phyloP scores from a whole-genome alignment of 1,140 invertebrate species.

The Micrasema minimum region DNA sequence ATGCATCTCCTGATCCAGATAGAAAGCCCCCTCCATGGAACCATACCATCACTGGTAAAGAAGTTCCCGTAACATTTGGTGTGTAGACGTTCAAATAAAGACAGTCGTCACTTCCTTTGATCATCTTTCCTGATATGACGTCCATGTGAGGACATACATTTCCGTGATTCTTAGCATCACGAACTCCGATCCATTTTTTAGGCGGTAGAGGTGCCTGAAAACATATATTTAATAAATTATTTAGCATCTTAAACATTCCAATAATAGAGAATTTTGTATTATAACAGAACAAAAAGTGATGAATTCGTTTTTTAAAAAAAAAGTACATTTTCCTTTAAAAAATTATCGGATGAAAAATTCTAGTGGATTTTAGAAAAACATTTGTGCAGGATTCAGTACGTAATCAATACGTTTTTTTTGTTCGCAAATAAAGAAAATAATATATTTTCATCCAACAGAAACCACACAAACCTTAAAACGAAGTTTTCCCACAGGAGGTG shows the following conservation, averaged over 20 bases:
- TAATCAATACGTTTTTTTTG: too few relatives aligned
- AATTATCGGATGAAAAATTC: too few relatives aligned
- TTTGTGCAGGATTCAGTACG: too few relatives aligned
- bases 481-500: constrained; percentile 43
- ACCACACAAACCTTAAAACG: constrained; percentile 45
- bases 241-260: too few relatives aligned
- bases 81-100: constrained; percentile 68
- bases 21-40: constrained; percentile 73
- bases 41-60: constrained; percentile 65
- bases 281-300: too few relatives aligned
- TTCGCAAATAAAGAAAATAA: too few relatives aligned
- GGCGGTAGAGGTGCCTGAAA: constrained; percentile 66
- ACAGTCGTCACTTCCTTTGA: constrained; percentile 67
- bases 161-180: constrained; percentile 66
- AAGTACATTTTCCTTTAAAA: too few relatives aligned
- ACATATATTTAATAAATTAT: background rate
- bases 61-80: constrained; percentile 43
- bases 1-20: constrained; percentile 59
- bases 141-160: constrained; percentile 58
- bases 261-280: too few relatives aligned
- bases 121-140: background rate
- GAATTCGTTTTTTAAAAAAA: too few relatives aligned
- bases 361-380: too few relatives aligned
- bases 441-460: too few relatives aligned
- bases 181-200: constrained; percentile 67